A percentile compares a stretch with the other conserved stretches of the same genome.
These are phyloP conservation scores for Camelus bactrianus DNA, from an alignment of 2,113 vertebrate species.

Conservation along the genomic window DNA sequence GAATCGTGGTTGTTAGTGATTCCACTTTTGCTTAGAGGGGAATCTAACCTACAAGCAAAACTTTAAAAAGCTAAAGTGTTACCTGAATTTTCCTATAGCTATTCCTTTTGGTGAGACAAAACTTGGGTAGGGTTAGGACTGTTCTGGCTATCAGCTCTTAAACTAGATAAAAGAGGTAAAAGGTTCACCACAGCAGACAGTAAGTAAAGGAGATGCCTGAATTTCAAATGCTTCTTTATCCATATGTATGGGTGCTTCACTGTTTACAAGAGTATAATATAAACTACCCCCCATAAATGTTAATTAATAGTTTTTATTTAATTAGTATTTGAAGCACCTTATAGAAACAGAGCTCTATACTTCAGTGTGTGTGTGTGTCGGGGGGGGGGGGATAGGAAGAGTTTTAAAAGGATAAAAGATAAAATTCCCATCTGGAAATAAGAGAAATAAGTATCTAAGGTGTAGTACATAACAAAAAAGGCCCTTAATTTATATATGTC, in stretches of 20 bases:
- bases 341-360: background rate
- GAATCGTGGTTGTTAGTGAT: background rate
- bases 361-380: background rate
- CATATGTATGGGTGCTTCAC: background rate
- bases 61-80: background rate
- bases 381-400: background rate
- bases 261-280: background rate
- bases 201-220: background rate
- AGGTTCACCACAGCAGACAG: background rate
- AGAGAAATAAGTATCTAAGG: background rate
- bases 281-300: background rate
- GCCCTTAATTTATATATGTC: background rate
- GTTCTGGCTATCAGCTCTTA: background rate
- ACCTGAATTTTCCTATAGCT: background rate
- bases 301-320: background rate
- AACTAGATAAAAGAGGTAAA: background rate
- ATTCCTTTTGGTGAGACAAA: background rate
- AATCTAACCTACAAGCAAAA: background rate
- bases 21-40: background rate
- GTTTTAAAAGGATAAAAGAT: constrained; percentile 31
- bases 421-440: constrained; percentile 25
- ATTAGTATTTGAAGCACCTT: constrained; percentile 17
- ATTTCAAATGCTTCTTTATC: background rate
- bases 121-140: background rate
- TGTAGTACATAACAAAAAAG: background rate